Base-by-base conservation (phyloP, 2,888 invertebrate genomes). In the Eristalis intricaria region DNA sequence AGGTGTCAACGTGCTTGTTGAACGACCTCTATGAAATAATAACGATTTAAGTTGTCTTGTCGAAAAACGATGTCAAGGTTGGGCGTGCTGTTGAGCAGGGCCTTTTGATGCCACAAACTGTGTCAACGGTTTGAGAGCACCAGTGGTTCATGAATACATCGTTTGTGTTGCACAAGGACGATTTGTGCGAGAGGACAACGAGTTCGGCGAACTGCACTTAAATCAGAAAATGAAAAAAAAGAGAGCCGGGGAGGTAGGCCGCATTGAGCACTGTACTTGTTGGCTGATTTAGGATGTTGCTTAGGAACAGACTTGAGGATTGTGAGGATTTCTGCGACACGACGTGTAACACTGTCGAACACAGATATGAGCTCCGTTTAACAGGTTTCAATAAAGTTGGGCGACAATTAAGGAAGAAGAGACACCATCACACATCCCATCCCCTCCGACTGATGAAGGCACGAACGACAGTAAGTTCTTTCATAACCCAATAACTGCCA, bases 41-140 rank as follows among this genome's bases (percentile, higher is more conserved):
- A 75, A 81, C 43, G 63, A 81, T 65, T 65, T 71, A 79, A 79
- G 58, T 40, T 71, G 71, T 71, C 29, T 65, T 64, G 29, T 77
- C 56, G 3, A 3, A 64, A 56, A 79, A 65, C n/a, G 65, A 60
- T 71, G 78, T 65, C 71, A 79, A 71, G 78, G 78, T 50, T 56
- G 50, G 4, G 0, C 8, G 32, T 32, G 32, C 3, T 23, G 40
- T 68, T 26, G 26, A 19, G 40, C 26, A 13, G 15, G 60, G 50
- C 29, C 68, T 19, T 68, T 68, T 68, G 29, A 68, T 68, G 68
- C 29, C 50, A 0, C 50, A 50, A 68, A 68, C 68, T 68, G 29
- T 68, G 68, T 68, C 68, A 56, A 68, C 50, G n/a, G 15, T 15
- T 60, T 26, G 5, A 50, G 19, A 50, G 50, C 8, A 50, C n/a